Percentiles rank a stretch among this genome's conserved stretches.
Evolutionary conservation across 1,140 invertebrate species (phyloP).

Genomic region (Hyles euphorbiae): DNA sequence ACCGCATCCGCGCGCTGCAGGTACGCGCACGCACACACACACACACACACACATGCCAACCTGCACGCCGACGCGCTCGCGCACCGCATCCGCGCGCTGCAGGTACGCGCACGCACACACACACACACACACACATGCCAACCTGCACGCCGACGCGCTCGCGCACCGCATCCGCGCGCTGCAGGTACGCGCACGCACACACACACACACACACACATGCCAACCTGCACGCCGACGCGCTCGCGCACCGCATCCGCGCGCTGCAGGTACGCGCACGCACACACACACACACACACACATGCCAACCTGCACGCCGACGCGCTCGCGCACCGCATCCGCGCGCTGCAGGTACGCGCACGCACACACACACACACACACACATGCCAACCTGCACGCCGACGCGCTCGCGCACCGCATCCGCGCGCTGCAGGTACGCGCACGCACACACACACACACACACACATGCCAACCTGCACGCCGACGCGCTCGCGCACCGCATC

Average conservation of each 20-base stretch:
- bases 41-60: too few relatives aligned
- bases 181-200: slow-evolving; percentile 33
- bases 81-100: slow-evolving; percentile 86
- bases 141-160: slow-evolving; percentile 92
- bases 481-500: slow-evolving; percentile 91
- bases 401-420: slow-evolving; percentile 91
- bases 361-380: neutral
- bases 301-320: too few relatives aligned
- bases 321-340: slow-evolving; percentile 90
- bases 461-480: too few relatives aligned
- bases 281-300: neutral
- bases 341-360: slow-evolving; percentile 64
- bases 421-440: slow-evolving; percentile 72
- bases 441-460: neutral
- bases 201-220: too few relatives aligned
- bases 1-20: slow-evolving; percentile 85
- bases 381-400: too few relatives aligned
- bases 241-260: slow-evolving; percentile 89
- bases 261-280: slow-evolving; percentile 43
- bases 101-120: slow-evolving; percentile 31
- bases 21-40: slow-evolving; percentile 22
- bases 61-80: slow-evolving; percentile 91
- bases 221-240: slow-evolving; percentile 91
- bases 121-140: too few relatives aligned
- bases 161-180: slow-evolving; percentile 87